Base-by-base conservation (phyloP, 2,797 vertebrate species). In the Pseudopleuronectes americanus region DNA sequence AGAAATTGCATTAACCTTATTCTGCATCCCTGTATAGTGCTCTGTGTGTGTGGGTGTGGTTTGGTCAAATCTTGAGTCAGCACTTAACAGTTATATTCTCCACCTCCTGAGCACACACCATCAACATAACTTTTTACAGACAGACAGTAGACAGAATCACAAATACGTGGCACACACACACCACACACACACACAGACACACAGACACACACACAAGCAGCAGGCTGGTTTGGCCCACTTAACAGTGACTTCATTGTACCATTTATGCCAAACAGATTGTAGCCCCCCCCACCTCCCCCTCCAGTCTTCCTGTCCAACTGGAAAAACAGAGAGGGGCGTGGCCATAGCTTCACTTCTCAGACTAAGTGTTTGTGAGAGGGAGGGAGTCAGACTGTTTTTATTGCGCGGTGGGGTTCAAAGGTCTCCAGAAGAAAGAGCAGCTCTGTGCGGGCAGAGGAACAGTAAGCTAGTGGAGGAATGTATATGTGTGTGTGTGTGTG, bases 221-320 rank as follows among this genome's bases (percentile, higher is more conserved):
- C 71, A 77, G 85, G 43, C 79, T 80, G 68, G 77, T 74, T 64
- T 89, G 88, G 86, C 84, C 81, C 80, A 59, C 71, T 71, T 71
- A 89, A 94, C 93, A 93, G 80, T 91, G 89, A 88, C 91, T 92
- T 89, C 89, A 93, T 92, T 94, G 92, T 93, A 77, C 70, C 57
- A 52, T 88, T 91, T 86, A 90, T 91, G 89, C 90, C 86, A 91
- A 95, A 91, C 90, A 93, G 91, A 92, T 89, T 90, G 90, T 80
- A 75, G 69, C 78, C 67, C 76, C 76, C 76, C 84, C 62, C 75
- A 64, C 64, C 36, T 58, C 10, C 64, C 57, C 77, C 76, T 70
- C 69, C 26, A 41, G 53, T 79, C 80, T 90, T 90, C 86, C 87
- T 84, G 84, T 87, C 88, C 81, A 89, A 88, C 87, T 90, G 79